phyloP scores from a whole-genome alignment of 1,140 invertebrate species.

The Laupala kohalensis region DNA sequence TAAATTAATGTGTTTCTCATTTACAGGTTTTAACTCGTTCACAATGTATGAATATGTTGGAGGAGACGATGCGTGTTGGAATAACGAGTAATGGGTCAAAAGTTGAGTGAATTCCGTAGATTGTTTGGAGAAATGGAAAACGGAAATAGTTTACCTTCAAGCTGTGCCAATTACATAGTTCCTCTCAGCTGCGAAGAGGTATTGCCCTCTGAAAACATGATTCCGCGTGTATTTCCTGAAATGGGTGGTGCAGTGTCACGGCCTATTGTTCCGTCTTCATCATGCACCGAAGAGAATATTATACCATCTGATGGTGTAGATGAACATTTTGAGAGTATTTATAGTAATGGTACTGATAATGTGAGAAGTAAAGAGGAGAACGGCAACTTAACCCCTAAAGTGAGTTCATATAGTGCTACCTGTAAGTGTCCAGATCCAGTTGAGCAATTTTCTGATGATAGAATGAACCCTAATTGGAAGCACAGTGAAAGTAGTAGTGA shows the following conservation, averaged over 20 bases:
- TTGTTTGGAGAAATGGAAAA: slow-evolving; percentile 21
- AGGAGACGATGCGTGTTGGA: too few species aligned
- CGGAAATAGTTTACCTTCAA: slow-evolving; percentile 9
- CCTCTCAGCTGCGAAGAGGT: slow-evolving; percentile 12
- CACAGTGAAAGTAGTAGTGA: neutral
- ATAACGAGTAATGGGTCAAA: slow-evolving; percentile 22
- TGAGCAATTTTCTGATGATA: neutral
- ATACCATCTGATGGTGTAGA: slow-evolving; percentile 16
- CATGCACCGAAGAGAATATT: slow-evolving; percentile 4
- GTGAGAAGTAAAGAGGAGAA: slow-evolving; percentile 12
- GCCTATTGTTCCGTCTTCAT: neutral
- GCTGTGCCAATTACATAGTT: slow-evolving; percentile 11
- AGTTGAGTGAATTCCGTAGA: slow-evolving; percentile 21
- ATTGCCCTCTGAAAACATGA: slow-evolving; percentile 3
- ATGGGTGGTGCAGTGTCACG: slow-evolving; percentile 12
- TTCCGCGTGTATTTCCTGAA: neutral
- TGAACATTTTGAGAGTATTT: slow-evolving; percentile 21
- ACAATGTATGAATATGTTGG: too few species aligned
- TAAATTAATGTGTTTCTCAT: too few species aligned
- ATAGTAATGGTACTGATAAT: slow-evolving; percentile 17
- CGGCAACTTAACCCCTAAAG: slow-evolving; percentile 12
- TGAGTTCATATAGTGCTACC: neutral
- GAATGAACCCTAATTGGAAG: neutral
- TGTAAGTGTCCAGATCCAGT: neutral
- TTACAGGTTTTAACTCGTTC: too few species aligned